Percentiles rank a stretch among this genome's conserved stretches.
These are phyloP conservation scores for Dendroctonus ponderosae DNA, from an alignment of 1,140 invertebrate species.

Conservation along the genomic window DNA sequence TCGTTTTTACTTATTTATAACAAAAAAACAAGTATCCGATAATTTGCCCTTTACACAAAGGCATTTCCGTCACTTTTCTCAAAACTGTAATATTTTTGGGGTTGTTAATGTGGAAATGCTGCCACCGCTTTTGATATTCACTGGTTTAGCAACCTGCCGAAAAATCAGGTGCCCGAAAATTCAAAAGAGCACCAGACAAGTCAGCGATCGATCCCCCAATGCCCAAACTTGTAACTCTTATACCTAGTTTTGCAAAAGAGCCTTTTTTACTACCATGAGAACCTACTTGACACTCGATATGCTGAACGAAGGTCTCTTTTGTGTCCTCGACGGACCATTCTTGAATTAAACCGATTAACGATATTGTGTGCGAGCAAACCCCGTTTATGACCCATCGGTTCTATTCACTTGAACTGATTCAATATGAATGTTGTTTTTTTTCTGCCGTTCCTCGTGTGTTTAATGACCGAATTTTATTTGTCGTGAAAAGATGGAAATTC, in stretches of 20 bases:
- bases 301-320: constrained; percentile 25
- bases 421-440: constrained; percentile 16
- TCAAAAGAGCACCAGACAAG: constrained; percentile 36
- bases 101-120: background rate
- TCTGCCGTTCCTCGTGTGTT: constrained; percentile 3
- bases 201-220: constrained; percentile 31
- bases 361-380: constrained; percentile 7
- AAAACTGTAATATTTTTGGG: background rate
- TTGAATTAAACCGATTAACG: constrained; percentile 21
- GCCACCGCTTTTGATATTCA: constrained; percentile 3
- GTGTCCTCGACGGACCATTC: constrained; percentile 11
- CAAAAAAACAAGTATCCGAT: background rate
- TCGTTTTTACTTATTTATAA: background rate
- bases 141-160: constrained; percentile 25
- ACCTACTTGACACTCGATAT: constrained; percentile 49
- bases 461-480: constrained; percentile 24
- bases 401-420: constrained; percentile 21
- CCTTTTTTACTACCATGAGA: constrained; percentile 45
- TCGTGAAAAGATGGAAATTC: background rate
- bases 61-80: background rate
- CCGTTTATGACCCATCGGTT: constrained; percentile 21
- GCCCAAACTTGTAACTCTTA: constrained; percentile 48
- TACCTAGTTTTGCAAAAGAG: constrained; percentile 44
- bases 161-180: constrained; percentile 40
- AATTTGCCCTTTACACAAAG: background rate